Evolutionary conservation across 2,888 invertebrate genomes (phyloP), one percentile per base, ranked within the genome.

Genomic region (Biston betularia): DNA sequence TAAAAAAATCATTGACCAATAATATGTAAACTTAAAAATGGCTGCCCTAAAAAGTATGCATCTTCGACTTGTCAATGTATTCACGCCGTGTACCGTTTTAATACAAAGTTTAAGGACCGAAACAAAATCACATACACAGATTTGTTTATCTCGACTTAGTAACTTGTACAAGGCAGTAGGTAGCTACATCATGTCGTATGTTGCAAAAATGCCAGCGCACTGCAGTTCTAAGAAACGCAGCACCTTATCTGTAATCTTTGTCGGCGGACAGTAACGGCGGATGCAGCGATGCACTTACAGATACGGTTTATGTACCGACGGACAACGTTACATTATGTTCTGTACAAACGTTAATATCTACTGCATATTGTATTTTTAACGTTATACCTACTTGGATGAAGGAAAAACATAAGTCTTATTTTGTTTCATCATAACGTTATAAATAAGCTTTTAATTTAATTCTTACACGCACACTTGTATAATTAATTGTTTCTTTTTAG

Each of bases 191-290:
- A 57, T 49, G 55, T 53, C 33, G 61, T 40, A 42, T 65, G 64
- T 70, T 73, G 75, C 75, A 74, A 76, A 76, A 75, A 74, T 68
- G 63, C 63, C 74, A 78, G 87, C 84, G 81, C 82, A 83, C 84
- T 83, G 74, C 56, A 59, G 35, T 93, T 92, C 93, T 84, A 60
- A 87, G 92, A 92, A 92, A 72, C 82, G 85, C 86, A 88, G 76
- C 87, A 89, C 86, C 88, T 76, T 88, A 90, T 91, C 93, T 85
- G 79, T 68, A 77, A 92, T 91, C 92, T 89, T 78, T 77, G 78
- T 73, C 66, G 63, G 77, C 77, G 74, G 65, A 72, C 77, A 65
- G 86, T 83, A 83, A 87, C 81, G 72, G 77, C 82, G 87, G 83
- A 90, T 87, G 87, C 86, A 86, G 81, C 83, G 88, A 89, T 89